Percentiles rank a stretch among this genome's conserved stretches.
Conservation (phyloP, 2,113 vertebrate species). For the Verasper variegatus region DNA sequence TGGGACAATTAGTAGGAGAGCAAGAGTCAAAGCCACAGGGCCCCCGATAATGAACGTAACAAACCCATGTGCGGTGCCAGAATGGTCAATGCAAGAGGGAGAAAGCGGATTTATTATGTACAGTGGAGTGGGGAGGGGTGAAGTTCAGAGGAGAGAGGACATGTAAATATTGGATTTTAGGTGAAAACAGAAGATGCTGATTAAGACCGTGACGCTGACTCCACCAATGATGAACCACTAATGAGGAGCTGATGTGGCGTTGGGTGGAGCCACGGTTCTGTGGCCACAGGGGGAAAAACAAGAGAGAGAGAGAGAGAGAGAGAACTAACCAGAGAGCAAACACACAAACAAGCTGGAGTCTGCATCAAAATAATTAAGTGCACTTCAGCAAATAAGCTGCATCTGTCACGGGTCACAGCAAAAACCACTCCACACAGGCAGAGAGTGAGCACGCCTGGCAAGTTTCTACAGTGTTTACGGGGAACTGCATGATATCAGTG, state of each 20-base stretch:
- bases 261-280: constrained; percentile 25
- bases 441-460: constrained; percentile 31
- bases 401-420: constrained; percentile 36
- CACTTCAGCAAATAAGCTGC: constrained; percentile 38
- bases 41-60: constrained; percentile 33
- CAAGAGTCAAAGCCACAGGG: constrained; percentile 48
- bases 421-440: constrained; percentile 36
- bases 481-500: constrained; percentile 27
- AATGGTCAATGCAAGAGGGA: constrained; percentile 30
- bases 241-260: not conserved
- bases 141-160: not conserved
- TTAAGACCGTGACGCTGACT: constrained; percentile 9
- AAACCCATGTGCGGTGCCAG: constrained; percentile 6
- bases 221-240: not conserved
- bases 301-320: not conserved
- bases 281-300: not conserved
- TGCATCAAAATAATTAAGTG: constrained; percentile 7
- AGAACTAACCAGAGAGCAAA: constrained; percentile 6
- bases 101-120: not conserved
- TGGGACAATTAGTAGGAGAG: constrained; percentile 39
- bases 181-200: not conserved
- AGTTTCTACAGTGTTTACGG: constrained; percentile 24
- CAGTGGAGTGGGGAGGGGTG: no score
- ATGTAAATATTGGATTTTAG: constrained; percentile 6
- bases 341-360: constrained; percentile 1